Evolutionary conservation across 1,140 invertebrate genomes (phyloP), one percentile per base, ranked within the genome.

Genomic region (Medauroidea extradentata): DNA sequence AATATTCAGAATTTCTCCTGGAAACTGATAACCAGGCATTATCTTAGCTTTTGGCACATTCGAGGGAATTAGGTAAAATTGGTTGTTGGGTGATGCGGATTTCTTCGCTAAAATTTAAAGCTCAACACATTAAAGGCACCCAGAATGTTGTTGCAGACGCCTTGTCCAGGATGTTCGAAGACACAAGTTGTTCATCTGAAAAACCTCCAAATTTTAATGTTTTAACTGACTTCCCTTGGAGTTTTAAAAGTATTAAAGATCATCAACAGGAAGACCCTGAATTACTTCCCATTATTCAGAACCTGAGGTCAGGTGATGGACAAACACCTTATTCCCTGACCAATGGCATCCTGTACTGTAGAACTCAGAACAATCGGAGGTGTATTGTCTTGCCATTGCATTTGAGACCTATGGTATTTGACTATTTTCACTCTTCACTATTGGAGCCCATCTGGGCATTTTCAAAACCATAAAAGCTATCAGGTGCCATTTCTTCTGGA

Each of bases 1-100:
- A 75, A 23, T 18, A 50, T 21, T 3, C 1, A 19, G 48, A 50
- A 5, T 50, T 50, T 3, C n/a, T 50, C n/a, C 19, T 50, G 19
- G n/a, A 50, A 21, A 21, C 48, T 0, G 48, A 50, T 5, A 50
- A 50, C 3, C 48, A 50, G 48, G 48, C 48, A 2, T 8, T 50
- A 23, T 19, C n/a, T 2, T 50, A 18, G 48, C 1, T 50, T 3
- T 23, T 50, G 48, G n/a, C 48, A 2, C 48, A 21, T 21, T 18
- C 48, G 1, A 11, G 19, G 21, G 5, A 50, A 13, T 1, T 21
- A 2, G 48, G 19, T 1, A 16, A 21, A 2, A 19, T 50, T 16
- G 2, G n/a, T 21, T 3, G 1, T 14, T 50, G 48, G 48, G 48
- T 21, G 1, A 14, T 8, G 1, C 13, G 19, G 19, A 50, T 50